These are phyloP conservation scores for Rhagoletis zephyria DNA, from an alignment of 1,140 invertebrate species.

Conservation along the genomic window DNA sequence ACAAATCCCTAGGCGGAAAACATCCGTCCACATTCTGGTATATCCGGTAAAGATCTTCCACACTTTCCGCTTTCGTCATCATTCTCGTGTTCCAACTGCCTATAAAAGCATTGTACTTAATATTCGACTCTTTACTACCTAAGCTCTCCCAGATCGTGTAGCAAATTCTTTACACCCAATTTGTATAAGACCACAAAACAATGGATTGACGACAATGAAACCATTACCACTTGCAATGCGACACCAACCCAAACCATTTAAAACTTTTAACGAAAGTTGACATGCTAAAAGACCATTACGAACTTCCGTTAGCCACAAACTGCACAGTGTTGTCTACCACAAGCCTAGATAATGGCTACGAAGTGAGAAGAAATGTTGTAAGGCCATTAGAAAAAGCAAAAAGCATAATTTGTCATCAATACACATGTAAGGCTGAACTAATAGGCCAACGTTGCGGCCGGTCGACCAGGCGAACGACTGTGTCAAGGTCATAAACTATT, in stretches of 20 bases:
- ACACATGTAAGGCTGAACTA: not conserved
- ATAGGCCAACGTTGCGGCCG: not conserved
- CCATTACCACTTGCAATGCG: not conserved
- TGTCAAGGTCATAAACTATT: constrained; percentile 32
- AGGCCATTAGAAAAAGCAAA: not conserved
- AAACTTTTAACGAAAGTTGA: constrained; percentile 15
- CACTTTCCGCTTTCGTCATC: too few relatives aligned
- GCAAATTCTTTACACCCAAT: too few relatives aligned
- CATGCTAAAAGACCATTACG: not conserved
- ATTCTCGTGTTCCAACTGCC: too few relatives aligned
- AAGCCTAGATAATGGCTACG: not conserved
- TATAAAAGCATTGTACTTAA: too few relatives aligned
- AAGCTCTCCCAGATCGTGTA: too few relatives aligned
- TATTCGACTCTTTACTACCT: too few relatives aligned
- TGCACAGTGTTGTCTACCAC: not conserved
- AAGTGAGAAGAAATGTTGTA: not conserved
- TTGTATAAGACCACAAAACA: too few relatives aligned
- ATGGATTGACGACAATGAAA: not conserved
- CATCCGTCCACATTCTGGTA: too few relatives aligned
- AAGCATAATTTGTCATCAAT: constrained; percentile 19
- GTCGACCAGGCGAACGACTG: not conserved
- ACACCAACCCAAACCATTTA: not conserved
- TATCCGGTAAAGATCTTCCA: too few relatives aligned
- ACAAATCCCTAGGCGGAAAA: too few relatives aligned
- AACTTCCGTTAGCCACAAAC: not conserved